These are phyloP conservation scores for Hipparchia semele DNA, from an alignment of 2,888 invertebrate genomes.

Conservation along the genomic window DNA sequence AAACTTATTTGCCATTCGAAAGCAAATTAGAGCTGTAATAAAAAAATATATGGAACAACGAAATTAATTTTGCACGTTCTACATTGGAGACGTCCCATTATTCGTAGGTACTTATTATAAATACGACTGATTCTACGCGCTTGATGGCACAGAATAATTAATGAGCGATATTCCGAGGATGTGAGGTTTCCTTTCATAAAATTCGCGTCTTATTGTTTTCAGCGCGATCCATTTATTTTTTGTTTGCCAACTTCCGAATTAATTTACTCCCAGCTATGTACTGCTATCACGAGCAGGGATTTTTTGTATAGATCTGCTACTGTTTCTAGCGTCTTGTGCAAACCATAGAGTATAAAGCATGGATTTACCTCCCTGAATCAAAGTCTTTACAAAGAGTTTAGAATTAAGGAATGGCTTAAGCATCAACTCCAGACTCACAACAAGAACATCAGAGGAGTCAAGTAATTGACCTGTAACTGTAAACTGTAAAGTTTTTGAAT, in stretches of 20 bases:
- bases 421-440: too few species aligned
- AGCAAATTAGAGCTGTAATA: slow-evolving; percentile 4
- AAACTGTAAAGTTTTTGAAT: too few species aligned
- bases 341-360: neutral
- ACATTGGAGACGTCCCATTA: slow-evolving; percentile 35
- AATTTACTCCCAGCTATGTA: slow-evolving; percentile 65
- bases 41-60: slow-evolving; percentile 7
- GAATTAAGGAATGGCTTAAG: too few species aligned
- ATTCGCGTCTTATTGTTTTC: slow-evolving; percentile 62
- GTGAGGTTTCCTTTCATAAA: slow-evolving; percentile 64
- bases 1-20: neutral
- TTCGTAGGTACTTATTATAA: slow-evolving; percentile 42
- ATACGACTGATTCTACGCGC: slow-evolving; percentile 54
- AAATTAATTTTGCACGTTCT: slow-evolving; percentile 29
- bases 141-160: slow-evolving; percentile 71
- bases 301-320: slow-evolving; percentile 41
- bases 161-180: slow-evolving; percentile 59
- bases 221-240: slow-evolving; percentile 59
- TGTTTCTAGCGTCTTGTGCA: slow-evolving; percentile 22
- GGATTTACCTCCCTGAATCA: too few species aligned
- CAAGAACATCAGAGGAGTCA: too few species aligned
- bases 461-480: too few species aligned
- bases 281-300: slow-evolving; percentile 66
- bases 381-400: too few species aligned
- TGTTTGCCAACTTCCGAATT: slow-evolving; percentile 66